Evolutionary conservation across 35 echinoderm and acorn worm genomes (phyloP), one percentile per base, ranked within the genome.

Genomic region (Apostichopus japonicus): DNA sequence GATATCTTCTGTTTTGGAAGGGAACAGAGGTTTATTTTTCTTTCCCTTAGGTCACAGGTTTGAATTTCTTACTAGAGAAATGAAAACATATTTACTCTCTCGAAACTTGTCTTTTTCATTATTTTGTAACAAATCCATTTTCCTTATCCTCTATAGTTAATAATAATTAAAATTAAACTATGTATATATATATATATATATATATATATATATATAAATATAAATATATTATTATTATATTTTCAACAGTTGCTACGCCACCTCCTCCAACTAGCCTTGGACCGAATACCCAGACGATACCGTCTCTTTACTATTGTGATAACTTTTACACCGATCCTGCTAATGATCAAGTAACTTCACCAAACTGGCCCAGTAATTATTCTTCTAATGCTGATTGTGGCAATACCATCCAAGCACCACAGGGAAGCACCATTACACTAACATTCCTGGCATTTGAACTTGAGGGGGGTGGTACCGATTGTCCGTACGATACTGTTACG

Each of bases 281-380:
- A 24, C 53, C 57, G 8, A 8, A 17, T 13, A 13, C 8, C 8
- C 7, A 4, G 57, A 21, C 80, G 51, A 8, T 14, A 16, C 52
- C 27, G 14, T 2, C 11, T 4, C 5, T 6, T 9, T 27, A 80
- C 54, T 44, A 44, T 44, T 84, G 81, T 58, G 81, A 22, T 84
- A 59, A 59, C 23, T 5, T 24, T 10, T 84, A 84, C 81, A 84
- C 81, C 5, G 16, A 19, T 23, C 71, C 71, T 75, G 57, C 57
- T 6, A 61, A 61, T 61, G 81, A 57, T 59, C 24, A 84, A 84
- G 54, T 84, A 5, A 84, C 81, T 4, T 84, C 81, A 59, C 81
- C 81, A 57, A 84, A 84, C 81, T 84, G 56, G 54, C 81, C 81
- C 15, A 23, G 53, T 9, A 7, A 57, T 10, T 84, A 84, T 57